These are phyloP conservation scores for Leucoma salicis DNA, from an alignment of 2,888 invertebrate genomes.

Conservation along the genomic window DNA sequence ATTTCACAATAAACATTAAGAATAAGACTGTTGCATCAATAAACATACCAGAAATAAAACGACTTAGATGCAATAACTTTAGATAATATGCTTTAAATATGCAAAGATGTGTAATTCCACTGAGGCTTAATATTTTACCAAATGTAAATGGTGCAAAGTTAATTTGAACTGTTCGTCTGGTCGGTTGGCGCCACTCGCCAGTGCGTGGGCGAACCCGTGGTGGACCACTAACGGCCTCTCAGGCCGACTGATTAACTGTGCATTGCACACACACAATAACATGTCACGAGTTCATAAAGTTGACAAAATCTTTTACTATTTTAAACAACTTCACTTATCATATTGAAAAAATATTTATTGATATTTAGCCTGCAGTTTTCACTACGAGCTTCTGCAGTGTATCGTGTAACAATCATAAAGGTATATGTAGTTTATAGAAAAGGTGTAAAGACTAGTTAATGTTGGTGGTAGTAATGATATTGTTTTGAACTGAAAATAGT, in stretches of 20 bases:
- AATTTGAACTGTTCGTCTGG: slow-evolving; percentile 43
- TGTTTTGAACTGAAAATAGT: no score
- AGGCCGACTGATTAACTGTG: slow-evolving; percentile 55
- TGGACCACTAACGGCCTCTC: slow-evolving; percentile 45
- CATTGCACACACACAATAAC: slow-evolving; percentile 43
- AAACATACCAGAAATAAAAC: slow-evolving; percentile 3
- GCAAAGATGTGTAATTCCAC: slow-evolving; percentile 20
- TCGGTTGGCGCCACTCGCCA: slow-evolving; percentile 44
- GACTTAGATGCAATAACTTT: not conserved
- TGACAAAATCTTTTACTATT: not conserved
- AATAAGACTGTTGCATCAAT: not conserved
- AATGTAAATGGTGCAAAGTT: slow-evolving; percentile 44
- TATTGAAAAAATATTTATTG: no score
- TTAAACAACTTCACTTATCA: not conserved
- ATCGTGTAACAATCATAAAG: no score
- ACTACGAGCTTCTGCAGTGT: no score
- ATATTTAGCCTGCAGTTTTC: no score
- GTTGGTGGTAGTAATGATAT: no score
- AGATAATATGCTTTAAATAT: slow-evolving; percentile 9
- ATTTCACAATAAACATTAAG: not conserved
- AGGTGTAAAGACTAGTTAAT: no score
- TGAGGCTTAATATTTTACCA: slow-evolving; percentile 41
- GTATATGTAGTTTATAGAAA: no score
- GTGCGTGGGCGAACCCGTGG: slow-evolving; percentile 66
- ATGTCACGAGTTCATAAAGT: not conserved